Base-by-base conservation (phyloP, 2,113 vertebrate species). In the Triplophysa dalaica region DNA sequence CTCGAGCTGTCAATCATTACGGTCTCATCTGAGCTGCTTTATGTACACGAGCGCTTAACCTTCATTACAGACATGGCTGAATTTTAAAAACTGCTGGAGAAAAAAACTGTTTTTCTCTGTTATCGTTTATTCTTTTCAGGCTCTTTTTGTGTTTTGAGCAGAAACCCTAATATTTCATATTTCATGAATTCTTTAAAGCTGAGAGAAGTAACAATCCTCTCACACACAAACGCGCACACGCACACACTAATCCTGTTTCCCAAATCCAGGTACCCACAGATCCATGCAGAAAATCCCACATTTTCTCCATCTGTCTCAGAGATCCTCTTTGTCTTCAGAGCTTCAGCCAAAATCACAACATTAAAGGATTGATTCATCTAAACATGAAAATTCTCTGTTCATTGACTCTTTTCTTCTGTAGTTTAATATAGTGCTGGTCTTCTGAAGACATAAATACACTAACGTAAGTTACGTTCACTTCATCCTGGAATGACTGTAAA, bases 201-300 rank as follows among this genome's bases (percentile, higher is more conserved):
- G 50, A 50, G n/a, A 56, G 19, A 56, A 56, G 54, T 19, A 1
- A 17, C 48, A 72, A 70, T 70, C 60, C 26, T 75, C 9, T n/a
- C n/a, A n/a, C n/a, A n/a, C n/a, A n/a, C n/a, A n/a, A n/a, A 50
- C 62, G 81, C 64, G 75, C 58, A 61, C 85, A 84, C 89, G 83
- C 88, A 83, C 86, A 86, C 89, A 90, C 85, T 93, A 93, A 93
- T 93, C 91, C 90, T 90, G 88, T 92, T 91, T 88, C 87, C 87
- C 86, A 90, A 92, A 93, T 92, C 92, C 90, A 88, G 75, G 85
- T 83, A 89, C 88, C 89, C 88, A 85, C 87, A 80, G 67, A 70
- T 91, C 86, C 84, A 62, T 83, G 77, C 83, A 90, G 89, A 89
- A 90, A 93, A 93, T 91, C 91, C 91, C 83, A 87, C 85, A 85